These are phyloP conservation scores for Sarcophaga carnaria DNA, from an alignment of 2,888 invertebrate genomes.

Conservation along the genomic window DNA sequence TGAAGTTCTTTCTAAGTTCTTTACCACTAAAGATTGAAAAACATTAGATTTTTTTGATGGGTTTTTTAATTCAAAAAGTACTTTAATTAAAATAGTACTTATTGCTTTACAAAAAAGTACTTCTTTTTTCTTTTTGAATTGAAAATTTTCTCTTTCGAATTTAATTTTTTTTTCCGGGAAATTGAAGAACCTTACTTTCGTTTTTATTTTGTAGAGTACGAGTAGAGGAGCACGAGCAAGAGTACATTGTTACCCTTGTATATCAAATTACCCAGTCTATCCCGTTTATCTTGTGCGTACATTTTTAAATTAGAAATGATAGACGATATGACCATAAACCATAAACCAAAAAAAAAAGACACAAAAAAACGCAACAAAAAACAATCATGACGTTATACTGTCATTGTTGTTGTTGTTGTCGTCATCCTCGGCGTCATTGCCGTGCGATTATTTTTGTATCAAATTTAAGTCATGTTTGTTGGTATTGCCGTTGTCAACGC, in stretches of 20 bases:
- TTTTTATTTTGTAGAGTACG: neutral
- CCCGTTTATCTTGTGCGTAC: neutral
- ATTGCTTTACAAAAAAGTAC: too few species aligned
- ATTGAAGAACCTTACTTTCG: neutral
- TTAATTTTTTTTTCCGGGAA: neutral
- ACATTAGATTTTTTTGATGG: too few species aligned
- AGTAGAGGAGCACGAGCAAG: neutral
- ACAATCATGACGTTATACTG: conserved; percentile 24
- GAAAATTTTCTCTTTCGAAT: too few species aligned
- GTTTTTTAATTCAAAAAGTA: too few species aligned
- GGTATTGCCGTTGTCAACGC: neutral
- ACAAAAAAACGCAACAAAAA: neutral
- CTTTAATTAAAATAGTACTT: too few species aligned
- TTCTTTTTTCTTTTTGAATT: too few species aligned
- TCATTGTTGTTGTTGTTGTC: conserved; percentile 2
- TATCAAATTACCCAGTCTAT: neutral
- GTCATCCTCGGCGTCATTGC: neutral
- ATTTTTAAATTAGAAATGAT: conserved; percentile 35
- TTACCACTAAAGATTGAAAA: too few species aligned
- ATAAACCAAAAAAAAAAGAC: neutral
- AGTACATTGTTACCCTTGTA: neutral
- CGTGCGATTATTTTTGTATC: neutral
- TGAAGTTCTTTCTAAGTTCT: too few species aligned
- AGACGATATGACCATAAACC: conserved; percentile 8
- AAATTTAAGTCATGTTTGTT: neutral